Conservation (phyloP, 2,888 invertebrate species). For the Allophyes oxyacanthae region DNA sequence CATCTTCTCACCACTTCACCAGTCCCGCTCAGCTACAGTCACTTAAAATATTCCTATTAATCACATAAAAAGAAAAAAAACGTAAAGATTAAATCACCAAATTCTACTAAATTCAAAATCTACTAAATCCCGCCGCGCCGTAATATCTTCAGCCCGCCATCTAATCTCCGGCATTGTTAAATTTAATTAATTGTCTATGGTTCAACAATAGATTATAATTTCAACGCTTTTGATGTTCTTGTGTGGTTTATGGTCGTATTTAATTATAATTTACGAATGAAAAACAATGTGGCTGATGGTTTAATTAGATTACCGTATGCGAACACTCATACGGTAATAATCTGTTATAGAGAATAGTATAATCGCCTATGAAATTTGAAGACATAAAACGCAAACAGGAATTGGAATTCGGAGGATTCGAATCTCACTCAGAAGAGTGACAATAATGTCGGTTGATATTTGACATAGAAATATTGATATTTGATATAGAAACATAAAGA, state of each 20-base stretch:
- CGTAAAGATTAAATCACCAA: constrained; percentile 2
- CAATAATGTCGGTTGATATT: too few species aligned
- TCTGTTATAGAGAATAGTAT: too few species aligned
- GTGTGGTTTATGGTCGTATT: constrained; percentile 34
- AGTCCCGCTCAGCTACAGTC: too few species aligned
- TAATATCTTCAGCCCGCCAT: constrained; percentile 40
- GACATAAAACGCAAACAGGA: too few species aligned
- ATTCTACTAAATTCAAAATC: constrained; percentile 18
- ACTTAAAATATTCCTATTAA: too few species aligned
- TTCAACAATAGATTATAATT: constrained; percentile 54
- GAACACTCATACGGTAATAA: too few species aligned
- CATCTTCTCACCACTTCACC: too few species aligned
- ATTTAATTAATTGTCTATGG: constrained; percentile 64
- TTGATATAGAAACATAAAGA: too few species aligned
- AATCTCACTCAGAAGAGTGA: too few species aligned
- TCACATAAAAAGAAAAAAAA: not conserved
- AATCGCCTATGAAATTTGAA: too few species aligned
- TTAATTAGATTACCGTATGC: constrained; percentile 28
- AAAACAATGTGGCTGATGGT: constrained; percentile 34
- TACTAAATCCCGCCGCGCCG: constrained; percentile 13
- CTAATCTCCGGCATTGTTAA: constrained; percentile 58
- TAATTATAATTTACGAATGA: constrained; percentile 45
- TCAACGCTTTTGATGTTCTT: constrained; percentile 56
- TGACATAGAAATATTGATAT: too few species aligned
- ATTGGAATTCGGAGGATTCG: too few species aligned